Base-by-base conservation (phyloP, 2,113 vertebrate genomes). In the Sorex fumeus region DNA sequence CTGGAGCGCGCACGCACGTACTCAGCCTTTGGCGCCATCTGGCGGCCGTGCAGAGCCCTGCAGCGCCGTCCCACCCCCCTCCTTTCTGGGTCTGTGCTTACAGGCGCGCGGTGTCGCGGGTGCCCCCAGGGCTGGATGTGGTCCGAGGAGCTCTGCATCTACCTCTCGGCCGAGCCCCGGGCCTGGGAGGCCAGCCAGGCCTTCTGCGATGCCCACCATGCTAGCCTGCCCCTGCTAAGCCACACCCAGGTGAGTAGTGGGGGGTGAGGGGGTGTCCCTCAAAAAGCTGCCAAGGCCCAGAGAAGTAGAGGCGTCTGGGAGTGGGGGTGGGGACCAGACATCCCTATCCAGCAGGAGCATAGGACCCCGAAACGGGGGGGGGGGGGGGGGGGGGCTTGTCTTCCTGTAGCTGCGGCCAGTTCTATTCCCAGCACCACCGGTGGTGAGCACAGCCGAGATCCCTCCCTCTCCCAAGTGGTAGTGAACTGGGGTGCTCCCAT, bases 191-290 rank as follows among this genome's bases (percentile, higher is more conserved):
- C 81, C 90, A 95, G 96, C 90, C 94, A 57, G 47, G 94, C 84
- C 1, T 96, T 94, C 88, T 97, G 96, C 67, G 50, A 40, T 0
- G 90, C 93, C 45, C 90, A 94, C 60, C 78, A 57, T 0, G 93
- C 96, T 0, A 91, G 94, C 12, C 91, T 97, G 2, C 94, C 93
- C 15, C 36, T 96, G 82, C 87, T 96, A 81, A 80, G 16, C 71
- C 95, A 96, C 87, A 91, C 64, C 15, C 91, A 97, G 96, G 96
- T 97, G 32, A 97, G 95, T 50, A 27, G n/a, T 9, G 36, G 50
- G 30, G 18, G n/a, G 27, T 0, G 0, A 28, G 27, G 28, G 64
- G 27, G 8, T 23, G 60, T 23, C 18, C 60, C 53, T 57, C 4
- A 57, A 21, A 19, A 57, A 57, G 53, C 16, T 6, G 53, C 53